Evolutionary conservation across 2,888 invertebrate genomes (phyloP).

Genomic region (Cartodere bifasciata): DNA sequence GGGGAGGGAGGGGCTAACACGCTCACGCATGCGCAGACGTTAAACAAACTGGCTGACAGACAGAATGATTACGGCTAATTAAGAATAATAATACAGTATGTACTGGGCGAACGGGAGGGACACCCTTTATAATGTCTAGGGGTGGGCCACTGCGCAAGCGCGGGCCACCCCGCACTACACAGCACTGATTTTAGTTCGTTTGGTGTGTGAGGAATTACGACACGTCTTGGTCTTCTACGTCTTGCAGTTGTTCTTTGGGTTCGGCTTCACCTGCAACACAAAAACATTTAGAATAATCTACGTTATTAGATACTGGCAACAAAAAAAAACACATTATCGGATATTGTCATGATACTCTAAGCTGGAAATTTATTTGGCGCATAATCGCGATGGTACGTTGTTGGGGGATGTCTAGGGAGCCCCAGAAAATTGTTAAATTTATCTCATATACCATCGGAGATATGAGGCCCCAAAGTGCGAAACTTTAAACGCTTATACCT

Average conservation of each 20-base stretch:
- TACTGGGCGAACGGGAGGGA: slow-evolving; percentile 21
- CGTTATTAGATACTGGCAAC: too few relatives aligned
- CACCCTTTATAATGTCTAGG: slow-evolving; percentile 12
- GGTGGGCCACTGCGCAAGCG: slow-evolving; percentile 10
- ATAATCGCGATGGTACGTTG: too few relatives aligned
- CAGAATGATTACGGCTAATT: slow-evolving; percentile 28
- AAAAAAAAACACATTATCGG: too few relatives aligned
- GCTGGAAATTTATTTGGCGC: too few relatives aligned
- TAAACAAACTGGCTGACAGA: slow-evolving; percentile 13
- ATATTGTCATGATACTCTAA: too few relatives aligned
- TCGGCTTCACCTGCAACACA: slow-evolving; percentile 71
- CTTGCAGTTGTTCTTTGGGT: slow-evolving; percentile 83
- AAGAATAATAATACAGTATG: slow-evolving; percentile 35
- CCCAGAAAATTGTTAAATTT: too few relatives aligned
- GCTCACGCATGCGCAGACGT: slow-evolving; percentile 1
- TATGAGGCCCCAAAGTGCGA: too few relatives aligned
- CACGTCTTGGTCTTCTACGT: slow-evolving; percentile 91
- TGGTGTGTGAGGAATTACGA: slow-evolving; percentile 52
- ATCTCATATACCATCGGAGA: too few relatives aligned
- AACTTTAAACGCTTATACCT: too few relatives aligned
- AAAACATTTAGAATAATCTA: too few relatives aligned
- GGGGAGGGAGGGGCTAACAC: slow-evolving; percentile 1
- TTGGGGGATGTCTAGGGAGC: too few relatives aligned
- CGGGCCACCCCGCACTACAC: slow-evolving; percentile 25
- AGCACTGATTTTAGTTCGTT: slow-evolving; percentile 25